Base-by-base conservation (phyloP, 2,797 vertebrate genomes). In the Acanthis flammea region DNA sequence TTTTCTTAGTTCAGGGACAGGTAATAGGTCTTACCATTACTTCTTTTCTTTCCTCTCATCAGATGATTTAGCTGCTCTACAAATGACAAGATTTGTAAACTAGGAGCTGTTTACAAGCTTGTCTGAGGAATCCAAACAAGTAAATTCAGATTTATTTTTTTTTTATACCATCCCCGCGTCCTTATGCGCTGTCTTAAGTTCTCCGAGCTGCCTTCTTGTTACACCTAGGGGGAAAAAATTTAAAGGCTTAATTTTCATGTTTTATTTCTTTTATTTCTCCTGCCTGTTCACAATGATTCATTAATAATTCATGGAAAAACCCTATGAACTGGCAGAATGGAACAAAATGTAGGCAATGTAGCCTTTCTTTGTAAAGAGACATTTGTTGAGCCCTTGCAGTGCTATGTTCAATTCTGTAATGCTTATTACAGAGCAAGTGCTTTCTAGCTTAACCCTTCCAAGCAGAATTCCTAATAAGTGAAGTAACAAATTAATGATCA, bases 261-360 rank as follows among this genome's bases (percentile, higher is more conserved):
- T 88, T 87, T 90, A 45, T 94, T 86, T 86, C 47, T 33, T 68
- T 86, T 87, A 50, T 77, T 94, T 27, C 44, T 47, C 6, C 55
- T 85, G 63, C 60, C 33, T 75, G 14, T 57, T 86, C 73, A 73
- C 68, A 86, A 51, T 45, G 66, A 37, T 85, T 94, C 80, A 90
- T 88, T 85, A 94, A 95, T 94, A 96, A 95, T 93, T 94, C 33
- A 95, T 88, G 63, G 31, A 0, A 30, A 65, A 76, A 3, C 13
- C 58, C 37, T 47, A 17, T 44, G 71, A 82, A 83, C 41, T 47
- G 58, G 16, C 50, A 50, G 6, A 75, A 68, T 23, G 44, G 58
- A 90, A 88, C 33, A 88, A 88, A 95, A 95, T 47, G 45, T 55
- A 82, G 68, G 86, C 83, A 89, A 75, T 35, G 39, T 31, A 54